Conservation (phyloP, 2,888 invertebrate species). For the Rhaphigaster nebulosa region DNA sequence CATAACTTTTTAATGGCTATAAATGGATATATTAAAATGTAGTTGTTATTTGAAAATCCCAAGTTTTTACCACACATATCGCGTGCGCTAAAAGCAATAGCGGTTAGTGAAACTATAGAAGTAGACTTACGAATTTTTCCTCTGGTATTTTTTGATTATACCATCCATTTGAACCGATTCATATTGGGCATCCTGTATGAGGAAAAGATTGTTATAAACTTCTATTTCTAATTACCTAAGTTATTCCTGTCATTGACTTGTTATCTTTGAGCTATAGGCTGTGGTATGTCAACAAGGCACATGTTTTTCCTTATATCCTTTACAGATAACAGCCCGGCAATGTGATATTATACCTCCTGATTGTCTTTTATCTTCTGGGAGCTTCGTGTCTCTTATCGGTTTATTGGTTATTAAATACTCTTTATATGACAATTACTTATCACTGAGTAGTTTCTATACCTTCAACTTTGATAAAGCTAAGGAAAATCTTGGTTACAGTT, state of each 20-base stretch:
- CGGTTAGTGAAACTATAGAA: too few species aligned
- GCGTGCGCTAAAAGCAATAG: too few species aligned
- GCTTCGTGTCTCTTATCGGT: constrained; percentile 10
- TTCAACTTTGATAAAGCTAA: neutral
- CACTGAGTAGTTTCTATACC: neutral
- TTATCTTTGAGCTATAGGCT: neutral
- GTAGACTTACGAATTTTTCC: too few species aligned
- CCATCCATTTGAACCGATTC: too few species aligned
- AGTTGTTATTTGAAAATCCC: too few species aligned
- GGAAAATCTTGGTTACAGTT: neutral
- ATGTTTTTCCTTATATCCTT: neutral
- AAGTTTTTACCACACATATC: too few species aligned
- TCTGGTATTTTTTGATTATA: too few species aligned
- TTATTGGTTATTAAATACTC: neutral
- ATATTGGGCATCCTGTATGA: too few species aligned
- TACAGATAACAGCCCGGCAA: neutral
- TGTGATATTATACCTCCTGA: neutral
- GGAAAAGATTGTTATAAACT: neutral
- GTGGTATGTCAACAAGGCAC: neutral
- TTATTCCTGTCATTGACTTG: neutral
- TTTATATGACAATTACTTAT: neutral
- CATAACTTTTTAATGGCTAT: too few species aligned
- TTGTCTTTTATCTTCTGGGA: neutral
- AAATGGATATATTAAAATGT: too few species aligned
- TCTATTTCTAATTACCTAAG: neutral